Percentiles rank a stretch among this genome's conserved stretches.
Conservation (phyloP, 1,140 invertebrate genomes). For the Neodiprion lecontei region DNA sequence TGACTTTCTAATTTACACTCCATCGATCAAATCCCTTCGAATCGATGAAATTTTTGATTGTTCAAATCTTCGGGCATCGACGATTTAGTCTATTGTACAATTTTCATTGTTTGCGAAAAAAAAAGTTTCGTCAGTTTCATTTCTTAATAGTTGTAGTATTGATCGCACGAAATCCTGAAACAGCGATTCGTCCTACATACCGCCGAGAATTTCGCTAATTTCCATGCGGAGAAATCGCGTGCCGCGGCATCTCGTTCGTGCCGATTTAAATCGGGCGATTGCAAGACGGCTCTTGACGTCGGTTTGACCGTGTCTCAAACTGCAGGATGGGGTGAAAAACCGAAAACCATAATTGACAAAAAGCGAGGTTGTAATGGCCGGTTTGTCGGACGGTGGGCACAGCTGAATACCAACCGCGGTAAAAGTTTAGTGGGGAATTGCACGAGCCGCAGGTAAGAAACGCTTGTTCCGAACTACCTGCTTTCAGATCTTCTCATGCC, state of each 20-base stretch:
- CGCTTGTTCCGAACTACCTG: not conserved
- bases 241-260: not conserved
- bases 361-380: not conserved
- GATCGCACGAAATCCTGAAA: too few species aligned
- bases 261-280: not conserved
- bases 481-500: not conserved
- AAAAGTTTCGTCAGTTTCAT: too few species aligned
- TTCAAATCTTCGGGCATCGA: too few species aligned
- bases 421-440: not conserved
- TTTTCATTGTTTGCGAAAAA: too few species aligned
- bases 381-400: not conserved
- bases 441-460: not conserved
- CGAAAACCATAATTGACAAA: not conserved
- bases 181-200: too few species aligned
- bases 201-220: too few species aligned
- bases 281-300: not conserved
- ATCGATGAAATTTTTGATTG: too few species aligned
- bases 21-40: too few species aligned
- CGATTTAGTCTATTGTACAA: too few species aligned
- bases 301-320: not conserved
- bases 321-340: not conserved
- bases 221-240: too few species aligned
- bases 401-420: not conserved
- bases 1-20: too few species aligned
- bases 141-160: too few species aligned